Conservation (phyloP, 2,113 vertebrate species). For the Cervus canadensis region DNA sequence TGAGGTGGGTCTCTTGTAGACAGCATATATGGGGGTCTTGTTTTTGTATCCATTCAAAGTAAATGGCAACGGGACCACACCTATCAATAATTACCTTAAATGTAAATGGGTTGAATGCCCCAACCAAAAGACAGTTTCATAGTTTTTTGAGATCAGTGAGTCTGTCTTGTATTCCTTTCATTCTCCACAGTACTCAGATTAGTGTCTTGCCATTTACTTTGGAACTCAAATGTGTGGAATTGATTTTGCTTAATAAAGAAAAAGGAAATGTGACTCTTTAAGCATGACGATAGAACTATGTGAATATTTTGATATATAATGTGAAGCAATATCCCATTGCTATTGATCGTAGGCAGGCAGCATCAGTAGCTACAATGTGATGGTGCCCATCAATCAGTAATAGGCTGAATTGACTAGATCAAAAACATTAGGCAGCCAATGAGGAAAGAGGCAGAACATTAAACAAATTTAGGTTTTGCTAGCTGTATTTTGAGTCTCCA, state of each 20-base stretch:
- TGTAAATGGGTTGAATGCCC: no score
- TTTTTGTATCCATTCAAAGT: no score
- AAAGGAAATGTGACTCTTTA: not conserved
- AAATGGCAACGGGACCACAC: no score
- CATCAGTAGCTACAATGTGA: not conserved
- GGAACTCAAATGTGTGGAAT: not conserved
- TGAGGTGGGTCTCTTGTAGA: no score
- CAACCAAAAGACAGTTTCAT: no score
- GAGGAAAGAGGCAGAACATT: constrained; percentile 50
- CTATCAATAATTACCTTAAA: no score
- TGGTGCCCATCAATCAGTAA: not conserved
- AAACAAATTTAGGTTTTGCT: constrained; percentile 44
- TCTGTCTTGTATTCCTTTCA: not conserved
- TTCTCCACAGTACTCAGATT: not conserved
- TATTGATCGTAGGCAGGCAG: not conserved
- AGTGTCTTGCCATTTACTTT: constrained; percentile 16
- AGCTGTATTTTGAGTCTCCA: constrained; percentile 14
- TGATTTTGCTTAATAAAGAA: constrained; percentile 38
- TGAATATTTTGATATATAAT: not conserved
- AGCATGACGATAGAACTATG: not conserved
- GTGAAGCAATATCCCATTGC: not conserved
- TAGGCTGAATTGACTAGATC: not conserved
- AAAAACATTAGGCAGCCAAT: constrained; percentile 58
- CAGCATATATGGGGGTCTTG: no score
- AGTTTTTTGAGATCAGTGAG: not conserved